Evolutionary conservation across 2,797 vertebrate species (phyloP), one percentile per base, ranked within the genome.

Genomic region (Nannoperca australis): DNA sequence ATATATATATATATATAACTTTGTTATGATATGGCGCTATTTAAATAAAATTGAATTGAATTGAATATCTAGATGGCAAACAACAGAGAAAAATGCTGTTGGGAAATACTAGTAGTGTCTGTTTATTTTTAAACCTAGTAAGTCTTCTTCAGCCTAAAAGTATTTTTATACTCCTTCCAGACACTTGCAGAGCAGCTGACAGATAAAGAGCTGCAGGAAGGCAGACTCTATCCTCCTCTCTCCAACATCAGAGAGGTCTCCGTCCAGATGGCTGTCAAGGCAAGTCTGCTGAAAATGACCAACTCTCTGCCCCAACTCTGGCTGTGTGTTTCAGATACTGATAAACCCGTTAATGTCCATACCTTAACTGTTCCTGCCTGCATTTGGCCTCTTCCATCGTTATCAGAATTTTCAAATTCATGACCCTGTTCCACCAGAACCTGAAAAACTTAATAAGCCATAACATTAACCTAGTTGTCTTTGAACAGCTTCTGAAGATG

Each of bases 191-290:
- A 94, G 51, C 97, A 99, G 83, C 58, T 99, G 89, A 96, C 95
- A 0, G 95, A 97, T 65, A 92, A 96, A 82, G 98, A 99, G 20
- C 93, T 99, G 3, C 90, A 90, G 5, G 95, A 97, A 66, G 98
- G 98, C 27, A 92, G 97, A 54, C 96, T 99, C 74, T 99, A 99
- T 86, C 98, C 98, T 54, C 96, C 96, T 0, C 95, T 99, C n/a
- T 96, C 97, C 78, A 95, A 98, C 83, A 99, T 99, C 91, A 96
- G 96, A 91, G 97, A 99, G 88, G 98, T 99, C 81, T 99, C 98
- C 18, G 40, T 98, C 89, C 94, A 94, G 84, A 99, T 99, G 86
- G 97, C 97, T 72, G 88, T 97, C 84, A 99, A 96, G 95, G 98
- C 97, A 94, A 95, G 96, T 70, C 12, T 63, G 17, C 34, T 74